Percentiles rank a stretch among this genome's conserved stretches.
These are phyloP conservation scores for Heliopora coerulea DNA, from an alignment of 92 coral and sea anemone genomes.

Conservation along the genomic window DNA sequence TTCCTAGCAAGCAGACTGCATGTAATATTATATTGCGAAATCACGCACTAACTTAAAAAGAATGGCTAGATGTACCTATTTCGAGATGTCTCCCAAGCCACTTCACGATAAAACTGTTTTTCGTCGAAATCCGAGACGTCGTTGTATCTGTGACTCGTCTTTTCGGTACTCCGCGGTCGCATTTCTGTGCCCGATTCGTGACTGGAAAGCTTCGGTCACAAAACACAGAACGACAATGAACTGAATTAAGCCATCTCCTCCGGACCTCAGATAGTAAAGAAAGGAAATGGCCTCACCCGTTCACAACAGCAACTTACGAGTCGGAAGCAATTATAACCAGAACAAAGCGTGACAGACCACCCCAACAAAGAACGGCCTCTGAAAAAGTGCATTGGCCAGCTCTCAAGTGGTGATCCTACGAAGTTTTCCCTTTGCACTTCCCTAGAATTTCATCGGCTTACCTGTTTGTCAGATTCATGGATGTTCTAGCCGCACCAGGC, in stretches of 20 bases:
- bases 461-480: slow-evolving; percentile 15
- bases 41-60: not conserved
- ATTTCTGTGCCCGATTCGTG: not conserved
- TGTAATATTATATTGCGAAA: not conserved
- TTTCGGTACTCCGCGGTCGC: slow-evolving; percentile 6
- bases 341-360: slow-evolving; percentile 35
- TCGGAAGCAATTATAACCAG: slow-evolving; percentile 39
- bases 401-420: not conserved
- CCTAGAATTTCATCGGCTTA: slow-evolving; percentile 6
- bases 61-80: slow-evolving; percentile 14
- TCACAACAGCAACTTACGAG: not conserved
- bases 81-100: slow-evolving; percentile 10
- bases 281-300: slow-evolving; percentile 32
- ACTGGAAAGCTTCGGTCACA: not conserved
- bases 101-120: not conserved
- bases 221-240: not conserved
- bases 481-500: slow-evolving; percentile 9
- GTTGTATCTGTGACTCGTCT: not conserved
- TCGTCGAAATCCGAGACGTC: slow-evolving; percentile 22
- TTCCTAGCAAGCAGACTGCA: not conserved
- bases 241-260: not conserved
- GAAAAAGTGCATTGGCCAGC: not conserved
- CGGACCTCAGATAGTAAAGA: not conserved
- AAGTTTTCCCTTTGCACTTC: not conserved
- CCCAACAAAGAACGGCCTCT: slow-evolving; percentile 12